A percentile compares a stretch with the other conserved stretches of the same genome.
Conservation (phyloP, 2,113 vertebrate genomes). For the Atrichornis clamosus region DNA sequence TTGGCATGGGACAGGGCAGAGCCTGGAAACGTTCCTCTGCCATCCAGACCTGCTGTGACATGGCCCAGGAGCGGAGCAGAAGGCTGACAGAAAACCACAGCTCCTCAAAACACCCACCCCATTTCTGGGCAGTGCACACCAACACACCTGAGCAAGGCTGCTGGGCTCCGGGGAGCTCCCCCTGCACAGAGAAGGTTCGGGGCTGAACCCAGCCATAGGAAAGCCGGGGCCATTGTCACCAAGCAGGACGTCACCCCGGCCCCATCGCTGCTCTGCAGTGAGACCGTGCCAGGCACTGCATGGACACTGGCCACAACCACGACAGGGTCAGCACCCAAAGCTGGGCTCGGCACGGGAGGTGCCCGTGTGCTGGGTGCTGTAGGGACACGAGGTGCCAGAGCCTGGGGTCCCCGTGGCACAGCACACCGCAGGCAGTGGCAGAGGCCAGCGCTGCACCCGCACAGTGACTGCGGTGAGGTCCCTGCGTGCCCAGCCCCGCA, state of each 20-base stretch:
- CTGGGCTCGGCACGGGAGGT: accelerated
- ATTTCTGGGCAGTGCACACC: accelerated
- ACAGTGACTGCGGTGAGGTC: accelerated
- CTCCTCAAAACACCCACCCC: background rate
- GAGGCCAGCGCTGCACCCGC: background rate
- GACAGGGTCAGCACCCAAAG: background rate
- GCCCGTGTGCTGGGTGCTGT: background rate
- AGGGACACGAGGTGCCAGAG: background rate
- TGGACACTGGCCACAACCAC: accelerated
- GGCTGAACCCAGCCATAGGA: background rate
- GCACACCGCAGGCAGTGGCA: accelerated
- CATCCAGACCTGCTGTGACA: background rate
- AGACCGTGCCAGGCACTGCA: background rate
- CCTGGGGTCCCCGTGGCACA: accelerated
- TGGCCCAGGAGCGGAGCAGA: background rate
- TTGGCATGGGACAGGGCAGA: background rate
- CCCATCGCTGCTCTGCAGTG: accelerated
- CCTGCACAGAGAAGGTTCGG: background rate
- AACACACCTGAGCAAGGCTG: accelerated
- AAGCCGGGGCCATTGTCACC: accelerated
- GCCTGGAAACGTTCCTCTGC: background rate
- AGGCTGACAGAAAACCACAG: background rate
- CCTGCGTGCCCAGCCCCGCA: background rate
- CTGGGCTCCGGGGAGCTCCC: background rate
- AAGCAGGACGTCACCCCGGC: accelerated